Conservation (phyloP, 2,888 invertebrate species). For the Adineta ricciae region DNA sequence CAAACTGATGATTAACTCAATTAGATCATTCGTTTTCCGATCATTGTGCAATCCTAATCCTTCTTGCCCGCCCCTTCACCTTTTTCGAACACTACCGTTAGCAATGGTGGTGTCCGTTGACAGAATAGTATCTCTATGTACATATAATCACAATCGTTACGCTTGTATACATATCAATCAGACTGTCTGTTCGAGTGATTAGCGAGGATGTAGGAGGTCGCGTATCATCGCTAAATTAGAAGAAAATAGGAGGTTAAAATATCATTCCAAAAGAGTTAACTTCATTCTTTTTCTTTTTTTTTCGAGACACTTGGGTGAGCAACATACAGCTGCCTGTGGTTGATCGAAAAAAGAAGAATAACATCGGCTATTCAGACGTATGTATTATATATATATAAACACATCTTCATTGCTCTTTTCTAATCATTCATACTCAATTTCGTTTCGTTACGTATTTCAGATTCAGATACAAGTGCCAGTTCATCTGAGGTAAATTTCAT, state of each 20-base stretch:
- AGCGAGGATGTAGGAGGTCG: background rate
- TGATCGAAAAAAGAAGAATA: constrained; percentile 4
- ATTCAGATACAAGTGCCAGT: background rate
- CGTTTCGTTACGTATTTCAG: background rate
- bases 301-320: background rate
- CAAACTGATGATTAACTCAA: background rate
- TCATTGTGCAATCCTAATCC: background rate
- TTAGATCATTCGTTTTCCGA: background rate
- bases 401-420: background rate
- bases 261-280: background rate
- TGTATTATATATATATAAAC: background rate
- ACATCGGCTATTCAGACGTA: too few relatives aligned
- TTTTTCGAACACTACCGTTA: background rate
- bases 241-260: background rate
- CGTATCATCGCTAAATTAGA: background rate
- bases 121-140: background rate
- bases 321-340: constrained; percentile 9
- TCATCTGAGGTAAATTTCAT: background rate
- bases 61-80: background rate
- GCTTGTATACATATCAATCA: background rate
- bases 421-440: background rate
- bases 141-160: background rate
- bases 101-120: background rate
- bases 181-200: background rate
- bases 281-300: background rate